Evolutionary conservation across 1,140 invertebrate genomes (phyloP), one percentile per base, ranked within the genome.

Genomic region (Saxidomus purpurata): DNA sequence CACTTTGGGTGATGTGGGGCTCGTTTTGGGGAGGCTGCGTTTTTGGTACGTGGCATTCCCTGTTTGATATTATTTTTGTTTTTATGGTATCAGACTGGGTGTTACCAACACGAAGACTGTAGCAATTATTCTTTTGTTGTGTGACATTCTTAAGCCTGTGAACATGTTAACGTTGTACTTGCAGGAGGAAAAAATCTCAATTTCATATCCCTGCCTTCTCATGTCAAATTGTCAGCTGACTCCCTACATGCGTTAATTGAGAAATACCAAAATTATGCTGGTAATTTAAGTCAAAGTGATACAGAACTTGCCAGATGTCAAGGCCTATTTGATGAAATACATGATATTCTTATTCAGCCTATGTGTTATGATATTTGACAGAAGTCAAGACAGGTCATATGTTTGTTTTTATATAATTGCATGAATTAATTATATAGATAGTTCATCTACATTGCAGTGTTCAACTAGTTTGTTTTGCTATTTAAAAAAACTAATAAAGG

Each of bases 141-240:
- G 34, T 22, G 82, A 85, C 40, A 71, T 85, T 13, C 67, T 85
- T 15, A 85, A 85, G 43, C 61, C 82, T 28, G 82, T 85, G 15
- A 85, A 85, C 40, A 43, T 85, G 61, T 63, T 85, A 28, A 9
- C 34, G 4, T 43, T 85, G 36, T 69, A 69, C 22, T 11, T 85
- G 19, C 59, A 85, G 22, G n/a, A 59, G 15, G 43, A 52, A 9
- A 59, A n/a, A n/a, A 81, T 38, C 19, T 81, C 19, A 81, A 81
- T 38, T 55, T 81, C 74, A 77, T 43, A 38, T 8, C 43, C 43
- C 43, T 43, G 43, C 15, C 43, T 43, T 4, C 43, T 43, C 43
- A 43, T 43, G 43, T 77, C 1, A 77, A 77, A 19, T 8, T 43
- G 1, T 31, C 38, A 8, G 43, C 38, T 34, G 74, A 77, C 17